phyloP scores from a whole-genome alignment of 2,888 invertebrate genomes.

The Hofmannophila pseudospretella region DNA sequence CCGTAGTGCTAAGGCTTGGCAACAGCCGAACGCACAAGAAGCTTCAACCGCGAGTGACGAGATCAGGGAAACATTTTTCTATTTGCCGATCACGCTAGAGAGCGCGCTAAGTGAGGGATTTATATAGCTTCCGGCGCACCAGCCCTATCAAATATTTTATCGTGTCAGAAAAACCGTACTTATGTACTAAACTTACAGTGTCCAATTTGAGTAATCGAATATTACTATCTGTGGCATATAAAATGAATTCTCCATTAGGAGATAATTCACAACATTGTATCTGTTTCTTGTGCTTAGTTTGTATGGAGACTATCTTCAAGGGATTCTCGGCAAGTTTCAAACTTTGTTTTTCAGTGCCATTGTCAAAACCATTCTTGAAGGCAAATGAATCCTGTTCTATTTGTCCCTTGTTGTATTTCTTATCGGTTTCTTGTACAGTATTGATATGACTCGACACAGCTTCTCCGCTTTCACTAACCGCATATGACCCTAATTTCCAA shows the following conservation, averaged over 20 bases:
- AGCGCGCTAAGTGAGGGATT: too few species aligned
- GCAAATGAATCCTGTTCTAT: conserved; percentile 51
- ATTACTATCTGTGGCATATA: conserved; percentile 83
- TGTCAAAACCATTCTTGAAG: conserved; percentile 28
- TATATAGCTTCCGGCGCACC: too few species aligned
- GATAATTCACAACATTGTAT: conserved; percentile 85
- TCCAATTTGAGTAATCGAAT: conserved; percentile 83
- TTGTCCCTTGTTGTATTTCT: conserved; percentile 24
- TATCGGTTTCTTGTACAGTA: conserved; percentile 22
- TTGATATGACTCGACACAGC: conserved; percentile 32
- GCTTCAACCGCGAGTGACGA: too few species aligned
- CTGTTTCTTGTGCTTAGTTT: conserved; percentile 80
- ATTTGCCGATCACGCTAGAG: too few species aligned
- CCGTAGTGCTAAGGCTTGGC: too few species aligned
- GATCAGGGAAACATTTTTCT: too few species aligned
- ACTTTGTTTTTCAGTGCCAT: conserved; percentile 26
- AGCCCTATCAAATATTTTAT: too few species aligned
- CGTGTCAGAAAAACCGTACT: too few species aligned
- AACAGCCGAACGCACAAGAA: too few species aligned
- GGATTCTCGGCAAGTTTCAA: conserved; percentile 74
- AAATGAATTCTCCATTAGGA: conserved; percentile 83
- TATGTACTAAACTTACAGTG: conserved; percentile 73
- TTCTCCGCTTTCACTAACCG: conserved; percentile 79
- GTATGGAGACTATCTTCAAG: conserved; percentile 82
- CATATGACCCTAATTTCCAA: conserved; percentile 75